A percentile compares a stretch with the other conserved stretches of the same genome.
Evolutionary conservation across 2,888 invertebrate species (phyloP).

Genomic region (Salticus scenicus): DNA sequence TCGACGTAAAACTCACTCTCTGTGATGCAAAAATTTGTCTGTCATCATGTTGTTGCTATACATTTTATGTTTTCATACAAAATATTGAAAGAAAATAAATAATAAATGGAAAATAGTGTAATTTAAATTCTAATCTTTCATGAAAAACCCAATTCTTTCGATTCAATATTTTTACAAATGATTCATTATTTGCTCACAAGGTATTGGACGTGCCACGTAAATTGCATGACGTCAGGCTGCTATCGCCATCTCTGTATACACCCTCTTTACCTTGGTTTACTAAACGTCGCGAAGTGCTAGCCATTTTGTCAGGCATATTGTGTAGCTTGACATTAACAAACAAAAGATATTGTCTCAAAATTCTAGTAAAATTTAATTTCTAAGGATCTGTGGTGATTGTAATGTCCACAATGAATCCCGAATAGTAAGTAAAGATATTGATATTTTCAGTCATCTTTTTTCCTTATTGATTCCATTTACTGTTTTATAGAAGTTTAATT

Average conservation of each 20-base stretch:
- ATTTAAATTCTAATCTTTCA: too few relatives aligned
- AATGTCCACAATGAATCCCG: slow-evolving; percentile 78
- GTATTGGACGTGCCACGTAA: slow-evolving; percentile 67
- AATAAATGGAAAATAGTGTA: too few relatives aligned
- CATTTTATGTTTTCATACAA: too few relatives aligned
- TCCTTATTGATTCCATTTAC: slow-evolving; percentile 32
- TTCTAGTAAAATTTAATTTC: slow-evolving; percentile 8
- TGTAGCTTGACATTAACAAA: slow-evolving; percentile 40
- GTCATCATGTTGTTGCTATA: too few relatives aligned
- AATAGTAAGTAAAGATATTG: slow-evolving; percentile 76
- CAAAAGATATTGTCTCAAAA: slow-evolving; percentile 31
- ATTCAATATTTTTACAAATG: slow-evolving; percentile 38
- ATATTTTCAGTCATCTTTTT: slow-evolving; percentile 14
- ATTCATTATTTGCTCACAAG: slow-evolving; percentile 50
- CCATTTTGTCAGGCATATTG: slow-evolving; percentile 65
- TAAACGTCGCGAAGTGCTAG: slow-evolving; percentile 63
- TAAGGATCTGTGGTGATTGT: slow-evolving; percentile 39
- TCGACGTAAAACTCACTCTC: too few relatives aligned
- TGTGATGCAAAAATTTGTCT: too few relatives aligned
- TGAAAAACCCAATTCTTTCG: too few relatives aligned
- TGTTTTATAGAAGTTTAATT: slow-evolving; percentile 22
- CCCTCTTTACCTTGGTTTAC: slow-evolving; percentile 58
- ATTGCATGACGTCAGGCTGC: slow-evolving; percentile 63
- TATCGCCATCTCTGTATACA: slow-evolving; percentile 67
- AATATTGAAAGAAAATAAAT: too few relatives aligned